Base-by-base conservation (phyloP, 2,797 vertebrate genomes). In the Lacerta bilineata region DNA sequence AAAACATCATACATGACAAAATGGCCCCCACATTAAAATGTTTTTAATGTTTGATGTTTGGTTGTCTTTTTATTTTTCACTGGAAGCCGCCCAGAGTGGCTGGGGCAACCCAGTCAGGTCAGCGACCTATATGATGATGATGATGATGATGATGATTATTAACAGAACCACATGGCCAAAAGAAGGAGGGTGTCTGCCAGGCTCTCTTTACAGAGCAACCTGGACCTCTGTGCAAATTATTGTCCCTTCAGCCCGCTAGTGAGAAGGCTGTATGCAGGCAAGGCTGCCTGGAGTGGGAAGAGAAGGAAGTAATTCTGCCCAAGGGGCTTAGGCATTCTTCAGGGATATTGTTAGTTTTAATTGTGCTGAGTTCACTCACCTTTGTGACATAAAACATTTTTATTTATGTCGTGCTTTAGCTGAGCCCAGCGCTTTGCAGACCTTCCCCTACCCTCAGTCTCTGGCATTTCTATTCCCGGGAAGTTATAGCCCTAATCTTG, bases 1-100 rank as follows among this genome's bases (percentile, higher is more conserved):
- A 4, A 84, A 33, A 78, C 27, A 25, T 25, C 36, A 17, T 4
- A 36, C 46, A 4, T 66, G 83, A 85, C 89, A 91, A 92, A 85
- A 93, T 90, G 87, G 91, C 78, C 1, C 0, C 80, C 2, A 2
- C 50, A 33, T 74, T 78, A 55, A 78, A 55, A 55, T 1, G 3
- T 55, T 15, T 55, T 55, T 55, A 55, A 33, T 33, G 33, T 33
- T 33, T 33, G 33, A 33, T 33, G 33, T 33, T 33, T 33, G 33
- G 33, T 33, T 33, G 33, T 33, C 50, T 15, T 55, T 55, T 15
- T 55, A 55, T 55, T 15, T 55, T 55, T 43, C 8, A 8, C 43
- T 43, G 43, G 43, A 43, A 43, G 43, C 1, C 1, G 41, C 41
- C 41, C 41, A 43, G 41, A 43, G 41, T 43, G 41, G 6, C 41